These are phyloP conservation scores for Theretra japonica DNA, from an alignment of 2,888 invertebrate species.

Conservation along the genomic window DNA sequence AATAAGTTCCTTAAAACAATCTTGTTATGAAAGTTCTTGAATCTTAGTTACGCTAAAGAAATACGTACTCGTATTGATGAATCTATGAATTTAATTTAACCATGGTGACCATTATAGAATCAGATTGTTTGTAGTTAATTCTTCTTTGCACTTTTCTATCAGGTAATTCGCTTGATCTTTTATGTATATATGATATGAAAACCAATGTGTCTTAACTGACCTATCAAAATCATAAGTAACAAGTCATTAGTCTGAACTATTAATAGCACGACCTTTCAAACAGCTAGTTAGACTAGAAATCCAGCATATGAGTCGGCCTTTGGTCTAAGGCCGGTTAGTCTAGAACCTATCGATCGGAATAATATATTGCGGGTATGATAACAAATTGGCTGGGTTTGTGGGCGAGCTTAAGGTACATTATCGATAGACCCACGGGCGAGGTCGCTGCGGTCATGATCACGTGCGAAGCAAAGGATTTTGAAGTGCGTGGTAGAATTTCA, in stretches of 20 bases:
- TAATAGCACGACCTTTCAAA: conserved; percentile 2
- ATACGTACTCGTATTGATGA: no score
- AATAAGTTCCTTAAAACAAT: background rate
- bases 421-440: background rate
- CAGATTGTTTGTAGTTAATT: no score
- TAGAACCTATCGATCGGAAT: background rate
- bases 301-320: conserved; percentile 5
- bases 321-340: conserved; percentile 2
- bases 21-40: no score
- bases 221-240: background rate
- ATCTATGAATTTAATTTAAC: no score
- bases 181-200: no score
- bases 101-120: no score
- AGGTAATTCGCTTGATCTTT: no score
- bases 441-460: background rate
- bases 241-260: background rate
- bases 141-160: no score
- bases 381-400: background rate
- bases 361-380: background rate
- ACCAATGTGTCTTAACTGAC: background rate
- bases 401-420: background rate
- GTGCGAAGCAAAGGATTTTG: background rate
- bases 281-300: background rate
- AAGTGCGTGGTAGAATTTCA: no score
- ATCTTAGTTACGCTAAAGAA: no score